Evolutionary conservation across 2,888 invertebrate genomes (phyloP).

Genomic region (Kuschelorhynchus macadamiae): DNA sequence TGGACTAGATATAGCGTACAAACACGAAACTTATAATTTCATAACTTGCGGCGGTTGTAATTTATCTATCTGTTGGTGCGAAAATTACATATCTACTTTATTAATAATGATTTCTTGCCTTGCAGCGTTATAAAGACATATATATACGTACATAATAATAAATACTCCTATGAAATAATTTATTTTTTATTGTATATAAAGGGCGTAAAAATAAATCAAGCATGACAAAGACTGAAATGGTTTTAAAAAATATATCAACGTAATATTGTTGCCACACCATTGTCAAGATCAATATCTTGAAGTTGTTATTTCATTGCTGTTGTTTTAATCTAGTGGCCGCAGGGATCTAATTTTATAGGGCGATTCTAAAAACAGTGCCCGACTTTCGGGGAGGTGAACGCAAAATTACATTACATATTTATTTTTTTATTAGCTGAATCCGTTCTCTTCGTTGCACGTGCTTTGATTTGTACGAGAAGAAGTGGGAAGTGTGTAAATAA

Average conservation of each 20-base stretch:
- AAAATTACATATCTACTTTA: too few species aligned
- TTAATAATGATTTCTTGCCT: not conserved
- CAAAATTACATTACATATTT: too few species aligned
- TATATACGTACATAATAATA: too few species aligned
- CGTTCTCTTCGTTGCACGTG: too few species aligned
- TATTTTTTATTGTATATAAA: constrained; percentile 14
- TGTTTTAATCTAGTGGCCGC: constrained; percentile 1
- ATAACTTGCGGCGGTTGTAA: too few species aligned
- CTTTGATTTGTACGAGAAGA: too few species aligned
- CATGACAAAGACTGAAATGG: not conserved
- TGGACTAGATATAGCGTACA: too few species aligned
- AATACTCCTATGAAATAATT: constrained; percentile 2
- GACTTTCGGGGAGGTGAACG: too few species aligned
- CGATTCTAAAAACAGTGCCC: not conserved
- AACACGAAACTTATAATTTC: too few species aligned
- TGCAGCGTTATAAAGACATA: not conserved
- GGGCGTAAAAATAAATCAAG: constrained; percentile 9
- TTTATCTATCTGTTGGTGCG: too few species aligned
- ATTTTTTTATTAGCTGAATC: too few species aligned
- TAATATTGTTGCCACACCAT: constrained; percentile 25
- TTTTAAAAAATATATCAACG: constrained; percentile 1
- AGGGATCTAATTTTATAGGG: constrained; percentile 9
- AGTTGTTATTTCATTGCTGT: constrained; percentile 12
- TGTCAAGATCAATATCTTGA: constrained; percentile 22
- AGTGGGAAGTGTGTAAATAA: too few species aligned